phyloP scores from a whole-genome alignment of 2,113 vertebrate species.

The Coreoperca whiteheadi region DNA sequence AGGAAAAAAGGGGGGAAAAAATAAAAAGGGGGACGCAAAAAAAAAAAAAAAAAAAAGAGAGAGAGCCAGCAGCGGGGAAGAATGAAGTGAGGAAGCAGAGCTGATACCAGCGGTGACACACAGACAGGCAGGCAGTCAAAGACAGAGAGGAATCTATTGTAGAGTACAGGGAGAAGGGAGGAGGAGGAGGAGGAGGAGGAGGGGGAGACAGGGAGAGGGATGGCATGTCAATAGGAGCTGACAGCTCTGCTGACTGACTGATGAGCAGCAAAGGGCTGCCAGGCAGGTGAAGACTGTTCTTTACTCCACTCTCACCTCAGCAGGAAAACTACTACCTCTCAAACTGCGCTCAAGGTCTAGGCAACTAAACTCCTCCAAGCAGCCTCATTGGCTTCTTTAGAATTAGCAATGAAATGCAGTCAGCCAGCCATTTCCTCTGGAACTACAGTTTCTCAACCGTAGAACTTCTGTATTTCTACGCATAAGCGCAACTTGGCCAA shows the following conservation, averaged over 20 bases:
- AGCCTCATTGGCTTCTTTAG: constrained; percentile 13
- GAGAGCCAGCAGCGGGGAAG: constrained; percentile 26
- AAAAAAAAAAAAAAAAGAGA: no score
- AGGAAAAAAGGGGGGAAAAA: no score
- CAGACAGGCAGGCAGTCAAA: constrained; percentile 62
- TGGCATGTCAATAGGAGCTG: constrained; percentile 51
- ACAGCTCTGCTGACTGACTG: constrained; percentile 67
- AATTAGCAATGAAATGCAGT: neutral
- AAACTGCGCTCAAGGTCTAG: constrained; percentile 35
- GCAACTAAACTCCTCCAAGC: constrained; percentile 5
- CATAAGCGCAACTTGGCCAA: no score
- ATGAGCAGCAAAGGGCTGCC: constrained; percentile 46
- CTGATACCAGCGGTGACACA: constrained; percentile 51
- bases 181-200: constrained; percentile 33
- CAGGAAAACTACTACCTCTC: constrained; percentile 54
- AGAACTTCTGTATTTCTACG: no score
- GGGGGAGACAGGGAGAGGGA: neutral
- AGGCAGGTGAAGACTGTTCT: constrained; percentile 74
- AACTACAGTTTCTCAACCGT: no score
- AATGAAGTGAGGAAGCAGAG: constrained; percentile 43
- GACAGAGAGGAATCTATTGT: constrained; percentile 53
- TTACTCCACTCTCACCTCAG: constrained; percentile 57
- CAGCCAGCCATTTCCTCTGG: no score
- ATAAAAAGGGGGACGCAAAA: no score
- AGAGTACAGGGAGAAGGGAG: constrained; percentile 42